These are phyloP conservation scores for Cherax destructor DNA, from an alignment of 1,140 invertebrate genomes.

Conservation along the genomic window DNA sequence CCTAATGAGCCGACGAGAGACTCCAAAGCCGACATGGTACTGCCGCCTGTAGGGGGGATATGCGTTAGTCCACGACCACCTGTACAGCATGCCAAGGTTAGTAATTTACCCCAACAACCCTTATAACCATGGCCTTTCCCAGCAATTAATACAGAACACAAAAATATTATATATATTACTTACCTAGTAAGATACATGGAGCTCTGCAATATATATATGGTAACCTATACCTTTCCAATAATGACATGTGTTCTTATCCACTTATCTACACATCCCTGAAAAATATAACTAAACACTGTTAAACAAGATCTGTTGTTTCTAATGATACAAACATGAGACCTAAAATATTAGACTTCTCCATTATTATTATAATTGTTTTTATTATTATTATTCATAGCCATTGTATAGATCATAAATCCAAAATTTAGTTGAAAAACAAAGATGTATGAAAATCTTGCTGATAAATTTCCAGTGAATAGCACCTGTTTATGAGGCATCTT, in stretches of 20 bases:
- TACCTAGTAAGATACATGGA: constrained; percentile 9
- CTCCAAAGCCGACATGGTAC: constrained; percentile 71
- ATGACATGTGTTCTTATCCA: not conserved
- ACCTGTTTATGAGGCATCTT: not conserved
- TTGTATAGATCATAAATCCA: no score
- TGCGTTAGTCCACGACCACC: constrained; percentile 18
- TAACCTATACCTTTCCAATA: not conserved
- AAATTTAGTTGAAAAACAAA: no score
- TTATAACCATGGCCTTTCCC: not conserved
- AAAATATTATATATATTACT: constrained; percentile 6
- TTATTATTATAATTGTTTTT: no score
- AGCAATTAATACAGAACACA: not conserved
- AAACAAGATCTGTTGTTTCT: not conserved
- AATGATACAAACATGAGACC: no score
- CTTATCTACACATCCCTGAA: not conserved
- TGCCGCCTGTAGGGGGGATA: constrained; percentile 51
- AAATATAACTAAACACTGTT: not conserved
- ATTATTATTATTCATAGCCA: no score
- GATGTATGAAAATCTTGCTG: no score
- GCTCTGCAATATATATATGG: constrained; percentile 11
- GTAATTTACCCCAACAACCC: not conserved
- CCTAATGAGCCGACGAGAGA: constrained; percentile 70
- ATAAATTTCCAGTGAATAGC: no score
- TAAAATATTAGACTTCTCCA: no score
- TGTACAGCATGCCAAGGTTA: constrained; percentile 20